Evolutionary conservation across 2,113 vertebrate genomes (phyloP).

Genomic region (Martes martes): DNA sequence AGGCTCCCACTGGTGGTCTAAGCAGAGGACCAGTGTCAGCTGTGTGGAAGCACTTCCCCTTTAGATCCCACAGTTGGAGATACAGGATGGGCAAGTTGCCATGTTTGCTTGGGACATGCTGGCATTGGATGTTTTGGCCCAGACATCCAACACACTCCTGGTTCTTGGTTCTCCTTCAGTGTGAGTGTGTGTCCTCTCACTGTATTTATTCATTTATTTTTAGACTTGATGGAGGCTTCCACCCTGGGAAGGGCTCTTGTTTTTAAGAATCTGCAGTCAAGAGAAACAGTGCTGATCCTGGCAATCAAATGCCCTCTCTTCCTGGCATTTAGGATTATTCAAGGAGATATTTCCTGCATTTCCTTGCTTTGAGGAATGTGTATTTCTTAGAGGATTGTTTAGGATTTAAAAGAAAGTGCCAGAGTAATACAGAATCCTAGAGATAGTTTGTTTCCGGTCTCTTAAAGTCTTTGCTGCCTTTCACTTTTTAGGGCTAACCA

Average conservation of each 20-base stretch:
- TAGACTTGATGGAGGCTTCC: neutral
- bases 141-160: neutral
- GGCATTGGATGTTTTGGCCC: neutral
- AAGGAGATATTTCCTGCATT: neutral
- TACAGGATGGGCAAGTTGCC: neutral
- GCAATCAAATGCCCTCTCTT: neutral
- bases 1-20: fast-evolving
- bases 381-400: neutral
- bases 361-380: neutral
- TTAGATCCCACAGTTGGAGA: neutral
- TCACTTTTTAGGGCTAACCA: neutral
- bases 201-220: neutral
- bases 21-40: neutral
- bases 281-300: neutral
- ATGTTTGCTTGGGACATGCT: neutral
- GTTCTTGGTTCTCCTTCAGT: neutral
- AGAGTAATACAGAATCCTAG: neutral
- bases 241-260: neutral
- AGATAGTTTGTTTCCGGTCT: neutral
- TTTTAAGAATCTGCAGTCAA: neutral
- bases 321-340: neutral
- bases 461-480: neutral
- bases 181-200: neutral
- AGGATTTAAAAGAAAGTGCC: neutral
- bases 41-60: neutral